A percentile compares a stretch with the other conserved stretches of the same genome.
Conservation (phyloP, 2,797 vertebrate genomes). For the Sebastes minor region DNA sequence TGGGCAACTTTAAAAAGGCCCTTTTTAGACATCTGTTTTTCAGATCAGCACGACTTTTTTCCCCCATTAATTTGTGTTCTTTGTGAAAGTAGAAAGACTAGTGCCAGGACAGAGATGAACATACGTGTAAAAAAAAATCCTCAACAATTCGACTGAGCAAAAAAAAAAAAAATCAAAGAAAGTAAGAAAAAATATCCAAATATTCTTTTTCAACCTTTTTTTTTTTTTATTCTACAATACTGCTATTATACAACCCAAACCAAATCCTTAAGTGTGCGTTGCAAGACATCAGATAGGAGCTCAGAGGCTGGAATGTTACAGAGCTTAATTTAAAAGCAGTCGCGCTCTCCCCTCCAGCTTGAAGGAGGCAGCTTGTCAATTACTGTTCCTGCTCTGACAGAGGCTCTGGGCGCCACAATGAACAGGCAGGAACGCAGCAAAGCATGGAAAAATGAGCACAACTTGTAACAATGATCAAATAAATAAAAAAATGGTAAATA, state of each 20-base stretch:
- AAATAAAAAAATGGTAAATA: conserved; percentile 38
- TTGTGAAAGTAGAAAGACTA: conserved; percentile 75
- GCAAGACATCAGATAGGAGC: conserved; percentile 67
- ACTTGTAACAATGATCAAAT: conserved; percentile 45
- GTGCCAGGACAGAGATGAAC: conserved; percentile 66
- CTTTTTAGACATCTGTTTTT: conserved; percentile 81
- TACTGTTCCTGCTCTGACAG: conserved; percentile 71
- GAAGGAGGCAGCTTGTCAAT: conserved; percentile 78
- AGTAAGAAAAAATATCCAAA: conserved; percentile 54
- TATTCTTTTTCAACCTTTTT: conserved; percentile 64
- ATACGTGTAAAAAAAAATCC: conserved; percentile 35
- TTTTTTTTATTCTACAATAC: conserved; percentile 65
- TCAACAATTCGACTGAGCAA: conserved; percentile 52
- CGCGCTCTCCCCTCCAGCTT: conserved; percentile 69
- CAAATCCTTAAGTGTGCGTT: conserved; percentile 58
- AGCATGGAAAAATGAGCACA: conserved; percentile 44
- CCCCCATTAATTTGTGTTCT: conserved; percentile 79
- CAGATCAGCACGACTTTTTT: conserved; percentile 72
- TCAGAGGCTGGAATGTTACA: conserved; percentile 67
- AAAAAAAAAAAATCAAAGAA: conserved; percentile 53
- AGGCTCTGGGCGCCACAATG: conserved; percentile 66
- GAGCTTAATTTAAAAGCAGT: conserved; percentile 73
- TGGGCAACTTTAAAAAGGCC: conserved; percentile 77
- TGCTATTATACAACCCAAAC: conserved; percentile 68
- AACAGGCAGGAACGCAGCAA: conserved; percentile 51